Base-by-base conservation (phyloP, 2,797 vertebrate species). In the Chaetodon trifasciatus region DNA sequence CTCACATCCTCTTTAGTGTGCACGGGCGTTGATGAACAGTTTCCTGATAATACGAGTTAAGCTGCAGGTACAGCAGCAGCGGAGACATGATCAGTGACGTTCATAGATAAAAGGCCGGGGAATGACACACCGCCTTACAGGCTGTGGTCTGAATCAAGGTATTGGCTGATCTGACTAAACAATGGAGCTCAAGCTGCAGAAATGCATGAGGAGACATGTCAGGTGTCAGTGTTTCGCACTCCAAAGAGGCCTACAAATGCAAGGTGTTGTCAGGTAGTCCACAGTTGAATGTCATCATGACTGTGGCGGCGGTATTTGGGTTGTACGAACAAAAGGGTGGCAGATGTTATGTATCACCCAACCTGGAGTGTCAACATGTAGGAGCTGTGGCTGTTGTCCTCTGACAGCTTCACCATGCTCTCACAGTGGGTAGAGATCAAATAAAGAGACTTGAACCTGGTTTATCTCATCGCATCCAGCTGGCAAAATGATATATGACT, bases 1-100 rank as follows among this genome's bases (percentile, higher is more conserved):
- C 95, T 95, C 94, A 94, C 94, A 92, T 96, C 95, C 87, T 86
- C 42, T 83, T 91, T 90, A 93, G 94, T 92, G 76, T 89, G 74
- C 91, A 85, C 88, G 70, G 90, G 94, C 89, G 92, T 88, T 94
- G 92, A 95, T 91, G 91, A 94, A 92, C 83, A 84, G 82, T 93
- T 95, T 85, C 74, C 86, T 76, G 47, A 92, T 55, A 67, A 79
- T 87, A 86, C 7, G 70, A 83, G 83, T 84, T 47, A 70, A 86
- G 81, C 89, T 71, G 83, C 83, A n/a, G 81, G 81, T 69, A 74
- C 35, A 52, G 77, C 88, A 57, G 85, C 53, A 46, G 81, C 15
- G 39, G 75, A 87, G 87, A 89, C 44, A 44, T 62, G 76, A 89
- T 86, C 78, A 61, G 73, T 78, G 86, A 85, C 60, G 84, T 86